Evolutionary conservation across 2,113 vertebrate genomes (phyloP).

Genomic region (Eptesicus fuscus): DNA sequence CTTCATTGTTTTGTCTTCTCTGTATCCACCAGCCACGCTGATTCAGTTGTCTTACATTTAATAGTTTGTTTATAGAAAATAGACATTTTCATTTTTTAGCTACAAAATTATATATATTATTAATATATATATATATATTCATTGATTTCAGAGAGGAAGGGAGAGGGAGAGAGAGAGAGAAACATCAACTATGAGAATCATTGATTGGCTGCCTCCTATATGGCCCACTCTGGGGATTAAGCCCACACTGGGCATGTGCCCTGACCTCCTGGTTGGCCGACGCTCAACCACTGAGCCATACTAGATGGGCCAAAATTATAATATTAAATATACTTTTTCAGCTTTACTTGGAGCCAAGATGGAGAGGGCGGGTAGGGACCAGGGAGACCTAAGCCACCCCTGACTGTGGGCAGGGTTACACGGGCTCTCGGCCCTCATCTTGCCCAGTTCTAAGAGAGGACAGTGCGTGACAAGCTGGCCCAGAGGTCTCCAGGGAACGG

Average conservation of each 20-base stretch:
- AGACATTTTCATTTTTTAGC: neutral
- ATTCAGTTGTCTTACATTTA: neutral
- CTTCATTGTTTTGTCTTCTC: neutral
- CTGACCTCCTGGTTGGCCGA: too few relatives aligned
- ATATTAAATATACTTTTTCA: neutral
- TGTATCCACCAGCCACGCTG: neutral
- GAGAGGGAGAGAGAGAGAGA: too few relatives aligned
- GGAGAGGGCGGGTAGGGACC: neutral
- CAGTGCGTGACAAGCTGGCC: neutral
- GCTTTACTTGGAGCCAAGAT: neutral
- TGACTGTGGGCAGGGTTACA: neutral
- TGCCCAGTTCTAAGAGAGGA: neutral
- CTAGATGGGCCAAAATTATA: neutral
- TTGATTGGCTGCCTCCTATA: too few relatives aligned
- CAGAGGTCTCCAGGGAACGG: neutral
- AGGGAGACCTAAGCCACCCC: neutral
- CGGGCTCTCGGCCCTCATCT: rapidly evolving
- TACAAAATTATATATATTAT: neutral
- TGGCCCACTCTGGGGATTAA: too few relatives aligned
- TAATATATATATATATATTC: too few relatives aligned
- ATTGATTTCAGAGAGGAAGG: too few relatives aligned
- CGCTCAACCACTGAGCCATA: too few relatives aligned
- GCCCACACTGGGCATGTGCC: too few relatives aligned
- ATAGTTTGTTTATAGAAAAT: neutral
- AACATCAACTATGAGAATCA: too few relatives aligned